A percentile compares a stretch with the other conserved stretches of the same genome.
Conservation (phyloP, 2,888 invertebrate species). For the Hirtodrosophila duncani region DNA sequence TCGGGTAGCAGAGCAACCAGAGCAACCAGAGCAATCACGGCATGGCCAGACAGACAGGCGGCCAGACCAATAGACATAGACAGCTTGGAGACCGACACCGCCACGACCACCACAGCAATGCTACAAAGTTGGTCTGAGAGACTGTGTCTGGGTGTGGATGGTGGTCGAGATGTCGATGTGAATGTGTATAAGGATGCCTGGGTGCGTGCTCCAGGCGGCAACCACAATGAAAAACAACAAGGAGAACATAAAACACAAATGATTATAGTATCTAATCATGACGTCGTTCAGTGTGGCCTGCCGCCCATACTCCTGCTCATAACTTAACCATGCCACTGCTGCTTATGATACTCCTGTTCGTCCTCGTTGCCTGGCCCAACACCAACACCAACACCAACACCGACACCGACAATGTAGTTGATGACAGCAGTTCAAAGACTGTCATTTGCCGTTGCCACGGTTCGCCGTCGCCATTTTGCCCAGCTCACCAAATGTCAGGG, state of each 20-base stretch:
- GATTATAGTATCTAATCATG: conserved; percentile 74
- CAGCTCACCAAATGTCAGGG: conserved; percentile 20
- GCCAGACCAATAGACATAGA: conserved; percentile 16
- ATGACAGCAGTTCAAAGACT: conserved; percentile 70
- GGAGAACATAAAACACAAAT: conserved; percentile 72
- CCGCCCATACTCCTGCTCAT: neutral
- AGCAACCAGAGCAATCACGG: conserved; percentile 39
- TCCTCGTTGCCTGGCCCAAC: conserved; percentile 16
- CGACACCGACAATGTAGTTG: conserved; percentile 60
- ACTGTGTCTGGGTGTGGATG: neutral
- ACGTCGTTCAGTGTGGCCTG: conserved; percentile 42
- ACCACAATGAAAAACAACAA: conserved; percentile 59
- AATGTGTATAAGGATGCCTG: neutral
- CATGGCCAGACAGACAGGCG: conserved; percentile 33
- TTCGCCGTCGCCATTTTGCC: conserved; percentile 20
- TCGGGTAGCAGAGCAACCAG: neutral
- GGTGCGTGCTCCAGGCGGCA: conserved; percentile 48
- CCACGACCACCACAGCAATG: too few species aligned
- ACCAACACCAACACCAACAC: conserved; percentile 12
- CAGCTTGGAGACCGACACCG: conserved; percentile 8
- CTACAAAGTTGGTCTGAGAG: too few species aligned
- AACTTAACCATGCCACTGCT: too few species aligned
- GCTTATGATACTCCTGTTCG: too few species aligned
- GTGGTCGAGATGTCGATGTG: neutral
- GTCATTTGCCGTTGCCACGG: conserved; percentile 54